Evolutionary conservation across 2,888 invertebrate species (phyloP).

Genomic region (Patella ulyssiponensis): DNA sequence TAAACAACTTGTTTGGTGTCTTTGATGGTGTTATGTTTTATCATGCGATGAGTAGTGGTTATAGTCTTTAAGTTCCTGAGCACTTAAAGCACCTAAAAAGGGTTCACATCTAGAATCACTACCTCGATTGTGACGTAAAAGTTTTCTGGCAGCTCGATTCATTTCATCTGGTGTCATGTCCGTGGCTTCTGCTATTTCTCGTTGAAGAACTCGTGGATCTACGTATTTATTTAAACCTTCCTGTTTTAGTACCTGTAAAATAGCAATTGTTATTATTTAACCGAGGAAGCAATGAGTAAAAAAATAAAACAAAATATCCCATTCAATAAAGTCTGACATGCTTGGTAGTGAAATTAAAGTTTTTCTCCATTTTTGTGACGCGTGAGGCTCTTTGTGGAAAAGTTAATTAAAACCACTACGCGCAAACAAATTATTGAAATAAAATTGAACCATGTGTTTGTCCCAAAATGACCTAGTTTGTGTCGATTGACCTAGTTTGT

Average conservation of each 20-base stretch:
- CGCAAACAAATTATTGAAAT: too few species aligned
- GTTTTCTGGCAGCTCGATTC: conserved; percentile 93
- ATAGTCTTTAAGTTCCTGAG: conserved; percentile 67
- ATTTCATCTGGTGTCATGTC: conserved; percentile 97
- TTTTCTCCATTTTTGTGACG: too few species aligned
- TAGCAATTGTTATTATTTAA: too few species aligned
- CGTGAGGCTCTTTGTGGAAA: too few species aligned
- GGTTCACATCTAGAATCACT: conserved; percentile 28
- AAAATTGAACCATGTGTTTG: too few species aligned
- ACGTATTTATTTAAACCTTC: conserved; percentile 95
- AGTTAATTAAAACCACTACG: too few species aligned
- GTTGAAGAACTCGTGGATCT: conserved; percentile 93
- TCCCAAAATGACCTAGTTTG: too few species aligned
- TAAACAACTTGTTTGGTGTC: conserved; percentile 35
- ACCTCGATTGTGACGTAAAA: conserved; percentile 74
- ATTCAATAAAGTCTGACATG: too few species aligned
- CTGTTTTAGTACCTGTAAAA: conserved; percentile 85
- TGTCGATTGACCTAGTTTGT: too few species aligned
- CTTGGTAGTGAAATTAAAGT: too few species aligned
- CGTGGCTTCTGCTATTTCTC: conserved; percentile 95
- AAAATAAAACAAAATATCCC: too few species aligned
- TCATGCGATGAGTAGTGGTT: conserved; percentile 64
- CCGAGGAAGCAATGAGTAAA: conserved; percentile 73
- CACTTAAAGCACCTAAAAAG: conserved; percentile 64
- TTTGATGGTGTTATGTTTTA: conserved; percentile 42